Evolutionary conservation across 1,140 invertebrate genomes (phyloP).

Genomic region (Achroia grisella): DNA sequence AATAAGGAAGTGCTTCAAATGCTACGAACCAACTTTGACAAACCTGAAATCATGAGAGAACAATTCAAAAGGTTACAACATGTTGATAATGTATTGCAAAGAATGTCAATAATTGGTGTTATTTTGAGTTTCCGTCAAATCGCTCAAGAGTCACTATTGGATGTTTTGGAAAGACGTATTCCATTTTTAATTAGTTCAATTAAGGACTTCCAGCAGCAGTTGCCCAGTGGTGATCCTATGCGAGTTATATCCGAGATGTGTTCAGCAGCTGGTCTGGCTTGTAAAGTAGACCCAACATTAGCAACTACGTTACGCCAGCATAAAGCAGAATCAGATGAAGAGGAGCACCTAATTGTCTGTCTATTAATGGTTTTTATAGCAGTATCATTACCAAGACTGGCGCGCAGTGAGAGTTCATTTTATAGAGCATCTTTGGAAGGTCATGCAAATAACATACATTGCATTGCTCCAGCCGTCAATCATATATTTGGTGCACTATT

Average conservation of each 20-base stretch:
- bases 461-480: conserved; percentile 96
- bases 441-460: conserved; percentile 98
- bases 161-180: conserved; percentile 95
- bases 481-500: conserved; percentile 98
- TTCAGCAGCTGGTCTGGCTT: conserved; percentile 92
- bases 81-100: conserved; percentile 94
- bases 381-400: conserved; percentile 97
- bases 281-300: conserved; percentile 96
- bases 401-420: conserved; percentile 90
- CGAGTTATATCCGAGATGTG: conserved; percentile 97
- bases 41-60: conserved; percentile 98
- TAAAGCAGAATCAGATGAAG: conserved; percentile 89
- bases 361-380: conserved; percentile 99
- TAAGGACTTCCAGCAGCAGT: conserved; percentile 93
- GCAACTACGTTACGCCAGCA: conserved; percentile 90
- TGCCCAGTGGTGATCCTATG: conserved; percentile 92
- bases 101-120: conserved; percentile 98
- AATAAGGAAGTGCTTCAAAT: conserved; percentile 95
- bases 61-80: conserved; percentile 92
- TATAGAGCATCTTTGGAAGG: conserved; percentile 94
- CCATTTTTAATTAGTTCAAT: conserved; percentile 98
- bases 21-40: conserved; percentile 97
- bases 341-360: conserved; percentile 95
- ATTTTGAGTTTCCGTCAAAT: conserved; percentile 96
- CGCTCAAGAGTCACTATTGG: conserved; percentile 93